Percentiles rank a stretch among this genome's conserved stretches.
phyloP scores from a whole-genome alignment of 2,797 vertebrate genomes.

The Somateria mollissima region DNA sequence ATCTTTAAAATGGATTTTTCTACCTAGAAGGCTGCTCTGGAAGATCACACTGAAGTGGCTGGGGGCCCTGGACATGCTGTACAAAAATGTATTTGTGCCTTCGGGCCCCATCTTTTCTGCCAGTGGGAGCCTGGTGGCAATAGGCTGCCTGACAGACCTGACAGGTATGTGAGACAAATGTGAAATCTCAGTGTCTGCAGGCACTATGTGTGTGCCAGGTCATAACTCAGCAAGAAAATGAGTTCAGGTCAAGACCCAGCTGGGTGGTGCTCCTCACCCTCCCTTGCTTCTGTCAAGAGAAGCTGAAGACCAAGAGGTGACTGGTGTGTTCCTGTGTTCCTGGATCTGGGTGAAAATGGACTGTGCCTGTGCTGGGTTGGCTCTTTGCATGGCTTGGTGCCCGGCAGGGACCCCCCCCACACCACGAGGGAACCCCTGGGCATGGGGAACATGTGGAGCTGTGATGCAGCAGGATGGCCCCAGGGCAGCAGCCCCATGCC shows the following conservation, averaged over 20 bases:
- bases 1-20: neutral
- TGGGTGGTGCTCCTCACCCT: neutral
- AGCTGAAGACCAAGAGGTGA: neutral
- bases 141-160: neutral
- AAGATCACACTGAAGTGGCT: neutral
- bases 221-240: neutral
- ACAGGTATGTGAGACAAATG: rapidly evolving
- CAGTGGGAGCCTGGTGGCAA: neutral
- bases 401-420: neutral
- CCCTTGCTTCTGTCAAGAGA: neutral
- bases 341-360: neutral
- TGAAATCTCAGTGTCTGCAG: neutral
- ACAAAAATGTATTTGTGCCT: neutral
- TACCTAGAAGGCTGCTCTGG: neutral
- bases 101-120: neutral
- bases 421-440: rapidly evolving
- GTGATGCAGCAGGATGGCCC: neutral
- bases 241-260: neutral
- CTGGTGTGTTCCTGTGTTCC: neutral
- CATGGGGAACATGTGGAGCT: rapidly evolving
- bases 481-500: no score
- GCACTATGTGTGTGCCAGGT: rapidly evolving
- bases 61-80: neutral
- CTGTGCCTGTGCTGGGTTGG: neutral
- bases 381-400: neutral